A percentile compares a stretch with the other conserved stretches of the same genome.
These are phyloP conservation scores for Acanthurus leucopareius DNA, from an alignment of 2,797 vertebrate genomes.

Conservation along the genomic window DNA sequence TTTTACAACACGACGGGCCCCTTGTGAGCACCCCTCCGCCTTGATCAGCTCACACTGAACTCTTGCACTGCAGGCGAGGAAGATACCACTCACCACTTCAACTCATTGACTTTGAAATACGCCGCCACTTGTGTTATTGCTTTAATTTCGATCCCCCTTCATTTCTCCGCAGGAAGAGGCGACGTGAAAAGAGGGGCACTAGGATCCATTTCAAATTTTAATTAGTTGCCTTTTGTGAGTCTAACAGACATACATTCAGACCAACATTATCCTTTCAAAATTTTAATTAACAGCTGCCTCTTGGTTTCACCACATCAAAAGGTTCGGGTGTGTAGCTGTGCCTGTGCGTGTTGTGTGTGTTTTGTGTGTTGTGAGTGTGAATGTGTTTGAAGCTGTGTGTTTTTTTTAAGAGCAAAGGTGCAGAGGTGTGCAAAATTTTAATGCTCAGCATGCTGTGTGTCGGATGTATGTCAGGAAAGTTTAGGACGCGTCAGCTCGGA, in stretches of 20 bases:
- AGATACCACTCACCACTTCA: slow-evolving; percentile 64
- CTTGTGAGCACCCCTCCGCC: slow-evolving; percentile 22
- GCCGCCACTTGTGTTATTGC: slow-evolving; percentile 56
- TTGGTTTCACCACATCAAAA: slow-evolving; percentile 86
- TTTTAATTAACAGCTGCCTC: slow-evolving; percentile 87
- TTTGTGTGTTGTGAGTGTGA: slow-evolving; percentile 25
- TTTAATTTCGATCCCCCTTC: slow-evolving; percentile 74
- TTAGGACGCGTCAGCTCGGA: slow-evolving; percentile 29
- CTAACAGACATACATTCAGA: slow-evolving; percentile 82
- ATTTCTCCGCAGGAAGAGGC: slow-evolving; percentile 71
- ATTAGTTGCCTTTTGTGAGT: slow-evolving; percentile 85
- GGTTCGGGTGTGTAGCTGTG: slow-evolving; percentile 54
- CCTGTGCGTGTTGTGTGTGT: slow-evolving; percentile 1
- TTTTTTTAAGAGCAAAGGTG: slow-evolving; percentile 59
- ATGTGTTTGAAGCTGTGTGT: slow-evolving; percentile 48
- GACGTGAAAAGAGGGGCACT: slow-evolving; percentile 68
- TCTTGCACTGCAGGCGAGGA: slow-evolving; percentile 50
- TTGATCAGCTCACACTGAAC: slow-evolving; percentile 47
- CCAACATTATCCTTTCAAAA: slow-evolving; percentile 84
- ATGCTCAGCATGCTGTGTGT: slow-evolving; percentile 33
- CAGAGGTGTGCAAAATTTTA: slow-evolving; percentile 54
- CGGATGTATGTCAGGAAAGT: slow-evolving; percentile 51
- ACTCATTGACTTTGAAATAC: slow-evolving; percentile 77
- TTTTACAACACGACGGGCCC: slow-evolving; percentile 22
- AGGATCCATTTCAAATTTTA: slow-evolving; percentile 85